A percentile compares a stretch with the other conserved stretches of the same genome.
phyloP scores from a whole-genome alignment of 2,888 invertebrate genomes.

The Clistopyga incitator region DNA sequence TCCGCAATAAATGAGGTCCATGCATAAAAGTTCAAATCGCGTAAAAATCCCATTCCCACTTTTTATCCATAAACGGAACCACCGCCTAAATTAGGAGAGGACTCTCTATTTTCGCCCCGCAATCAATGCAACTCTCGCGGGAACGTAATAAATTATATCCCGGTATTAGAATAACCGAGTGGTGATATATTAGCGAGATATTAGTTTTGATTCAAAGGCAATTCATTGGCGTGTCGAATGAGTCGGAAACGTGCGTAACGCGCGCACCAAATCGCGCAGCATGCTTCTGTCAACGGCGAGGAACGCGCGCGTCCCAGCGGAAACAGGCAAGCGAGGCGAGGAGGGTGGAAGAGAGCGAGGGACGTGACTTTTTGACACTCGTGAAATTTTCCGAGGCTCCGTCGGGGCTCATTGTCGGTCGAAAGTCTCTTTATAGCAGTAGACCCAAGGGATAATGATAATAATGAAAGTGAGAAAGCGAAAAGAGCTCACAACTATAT shows the following conservation, averaged over 20 bases:
- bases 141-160: neutral
- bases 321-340: conserved; percentile 1
- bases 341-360: neutral
- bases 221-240: conserved; percentile 64
- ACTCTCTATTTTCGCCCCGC: conserved; percentile 11
- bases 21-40: neutral
- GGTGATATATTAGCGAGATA: conserved; percentile 41
- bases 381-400: conserved; percentile 63
- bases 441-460: conserved; percentile 60
- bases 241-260: conserved; percentile 62
- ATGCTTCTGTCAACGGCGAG: conserved; percentile 12
- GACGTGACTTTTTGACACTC: conserved; percentile 67
- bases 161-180: conserved; percentile 16
- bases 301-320: conserved; percentile 7
- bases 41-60: neutral
- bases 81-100: neutral
- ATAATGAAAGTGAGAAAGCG: conserved; percentile 62
- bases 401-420: conserved; percentile 65
- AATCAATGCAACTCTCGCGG: neutral
- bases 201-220: conserved; percentile 60
- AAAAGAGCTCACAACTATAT: neutral
- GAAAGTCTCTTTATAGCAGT: conserved; percentile 64
- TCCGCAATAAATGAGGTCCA: neutral
- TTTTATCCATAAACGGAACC: neutral
- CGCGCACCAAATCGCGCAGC: conserved; percentile 21